Base-by-base conservation (phyloP, 2,797 vertebrate genomes). In the Pangasius djambal region DNA sequence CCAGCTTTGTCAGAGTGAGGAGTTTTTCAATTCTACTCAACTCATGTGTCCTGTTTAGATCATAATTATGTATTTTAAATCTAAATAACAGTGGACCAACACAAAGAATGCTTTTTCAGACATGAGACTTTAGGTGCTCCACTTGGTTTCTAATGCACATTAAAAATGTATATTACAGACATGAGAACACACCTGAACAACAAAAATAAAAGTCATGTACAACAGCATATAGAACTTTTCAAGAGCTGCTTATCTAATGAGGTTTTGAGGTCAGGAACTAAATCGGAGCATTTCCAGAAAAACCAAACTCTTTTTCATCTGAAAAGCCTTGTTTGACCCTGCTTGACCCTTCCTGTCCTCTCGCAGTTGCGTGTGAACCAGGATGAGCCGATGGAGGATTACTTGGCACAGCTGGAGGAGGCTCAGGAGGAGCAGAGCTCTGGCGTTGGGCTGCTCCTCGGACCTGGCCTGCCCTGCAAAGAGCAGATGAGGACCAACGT, bases 401-500 rank as follows among this genome's bases (percentile, higher is more conserved):
- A 97, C 77, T 92, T 96, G 75, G 92, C 95, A 67, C 96, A 95
- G 89, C 92, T 96, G 12, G 96, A 97, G 85, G 95, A 95, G 6
- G 92, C 94, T 22, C 95, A 93, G 34, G 93, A 94, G 0, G 94
- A 96, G 67, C 96, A 96, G n/a, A 87, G 91, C 37, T 89, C 92
- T 4, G 93, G 91, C n/a, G 87, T 95, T 48, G 92, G 94, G 16
- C 89, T 95, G 10, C 92, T 96, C 78, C 93, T 97, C n/a, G 96
- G 97, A 25, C 96, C 97, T n/a, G 97, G 96, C 20, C 96, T 97
- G 93, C 97, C 97, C 91, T 97, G 97, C 93, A 98, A 98, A 93
- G 98, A 99, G 90, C 98, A 98, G 92, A 99, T 99, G 98, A 97
- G 98, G 91, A 97, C 97, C 93, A 99, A 99, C 0, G 98, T 99